Evolutionary conservation across 2,113 vertebrate species (phyloP).

Genomic region (Perca schrenkii): DNA sequence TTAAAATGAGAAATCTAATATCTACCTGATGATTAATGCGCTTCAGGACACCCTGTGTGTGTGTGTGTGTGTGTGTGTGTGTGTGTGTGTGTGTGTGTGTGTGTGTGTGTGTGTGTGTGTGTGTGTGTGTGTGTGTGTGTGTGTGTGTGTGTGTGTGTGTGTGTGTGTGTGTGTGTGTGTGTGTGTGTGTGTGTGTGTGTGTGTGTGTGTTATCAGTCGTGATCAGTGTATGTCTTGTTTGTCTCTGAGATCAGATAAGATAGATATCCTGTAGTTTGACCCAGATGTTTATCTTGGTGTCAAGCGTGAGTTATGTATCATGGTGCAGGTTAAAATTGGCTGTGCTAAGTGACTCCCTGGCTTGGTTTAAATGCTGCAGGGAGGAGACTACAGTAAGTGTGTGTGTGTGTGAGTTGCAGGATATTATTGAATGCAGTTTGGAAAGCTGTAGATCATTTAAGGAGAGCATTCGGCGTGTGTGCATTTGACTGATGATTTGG

Average conservation of each 20-base stretch:
- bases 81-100: constrained; percentile 2
- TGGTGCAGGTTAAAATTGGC: constrained; percentile 62
- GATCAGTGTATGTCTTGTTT: constrained; percentile 58
- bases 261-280: constrained; percentile 61
- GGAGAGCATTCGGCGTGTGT: background rate
- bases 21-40: constrained; percentile 17
- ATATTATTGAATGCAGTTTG: constrained; percentile 18
- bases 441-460: constrained; percentile 37
- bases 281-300: constrained; percentile 71
- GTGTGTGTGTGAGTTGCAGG: background rate
- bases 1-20: constrained; percentile 4
- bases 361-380: constrained; percentile 57
- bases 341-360: constrained; percentile 54
- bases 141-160: background rate
- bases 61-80: background rate
- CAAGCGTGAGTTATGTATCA: constrained; percentile 57
- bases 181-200: background rate
- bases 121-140: constrained; percentile 1
- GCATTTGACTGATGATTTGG: constrained; percentile 14
- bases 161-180: constrained; percentile 2
- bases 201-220: constrained; percentile 36
- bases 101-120: background rate
- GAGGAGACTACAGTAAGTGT: constrained; percentile 33
- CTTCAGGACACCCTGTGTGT: too few species aligned
- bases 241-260: constrained; percentile 63